Conservation (phyloP, 2,797 vertebrate genomes). For the Chelidonichthys spinosus region DNA sequence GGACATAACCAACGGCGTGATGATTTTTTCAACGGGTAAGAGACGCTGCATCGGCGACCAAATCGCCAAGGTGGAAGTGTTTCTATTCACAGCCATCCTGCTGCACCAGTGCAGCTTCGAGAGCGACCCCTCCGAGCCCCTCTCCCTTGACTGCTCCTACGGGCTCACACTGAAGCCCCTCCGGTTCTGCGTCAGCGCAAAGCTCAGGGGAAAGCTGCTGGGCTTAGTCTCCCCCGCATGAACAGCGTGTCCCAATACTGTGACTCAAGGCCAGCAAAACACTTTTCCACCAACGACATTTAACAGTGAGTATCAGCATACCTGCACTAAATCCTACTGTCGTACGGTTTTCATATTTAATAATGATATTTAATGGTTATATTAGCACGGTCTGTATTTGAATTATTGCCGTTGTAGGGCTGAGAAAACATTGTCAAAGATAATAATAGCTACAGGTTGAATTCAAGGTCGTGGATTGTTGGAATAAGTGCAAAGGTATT, state of each 20-base stretch:
- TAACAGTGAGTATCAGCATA: slow-evolving; percentile 77
- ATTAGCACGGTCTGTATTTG: slow-evolving; percentile 50
- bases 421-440: slow-evolving; percentile 48
- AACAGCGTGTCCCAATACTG: slow-evolving; percentile 58
- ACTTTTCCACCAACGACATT: slow-evolving; percentile 66
- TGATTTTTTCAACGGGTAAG: slow-evolving; percentile 94
- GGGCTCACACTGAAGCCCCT: slow-evolving; percentile 93
- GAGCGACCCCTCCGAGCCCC: slow-evolving; percentile 84
- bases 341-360: slow-evolving; percentile 78
- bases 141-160: slow-evolving; percentile 89
- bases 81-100: slow-evolving; percentile 90
- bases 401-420: slow-evolving; percentile 50
- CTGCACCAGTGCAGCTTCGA: slow-evolving; percentile 93
- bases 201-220: slow-evolving; percentile 86
- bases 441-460: slow-evolving; percentile 29
- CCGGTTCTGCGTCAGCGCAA: slow-evolving; percentile 86
- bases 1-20: slow-evolving; percentile 87
- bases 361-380: slow-evolving; percentile 76
- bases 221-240: slow-evolving; percentile 82
- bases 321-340: slow-evolving; percentile 77
- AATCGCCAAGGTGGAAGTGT: slow-evolving; percentile 91
- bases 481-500: slow-evolving; percentile 42
- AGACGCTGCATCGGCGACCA: slow-evolving; percentile 94
- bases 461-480: slow-evolving; percentile 37
- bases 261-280: slow-evolving; percentile 72